These are phyloP conservation scores for Diloba caeruleocephala DNA, from an alignment of 2,888 invertebrate genomes.

Conservation along the genomic window DNA sequence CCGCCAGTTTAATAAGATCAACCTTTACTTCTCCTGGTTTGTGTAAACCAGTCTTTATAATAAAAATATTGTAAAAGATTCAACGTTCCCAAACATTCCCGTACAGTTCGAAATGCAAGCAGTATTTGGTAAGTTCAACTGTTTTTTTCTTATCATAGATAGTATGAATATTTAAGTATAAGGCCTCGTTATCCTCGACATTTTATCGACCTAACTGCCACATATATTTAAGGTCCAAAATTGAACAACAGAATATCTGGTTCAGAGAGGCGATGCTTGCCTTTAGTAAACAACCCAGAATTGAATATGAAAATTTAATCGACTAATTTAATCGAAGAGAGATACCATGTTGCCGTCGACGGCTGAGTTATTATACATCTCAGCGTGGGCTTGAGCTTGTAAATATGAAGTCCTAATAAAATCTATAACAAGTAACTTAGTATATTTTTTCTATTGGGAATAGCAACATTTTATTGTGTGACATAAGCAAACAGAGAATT, in stretches of 20 bases:
- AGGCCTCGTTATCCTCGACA: not conserved
- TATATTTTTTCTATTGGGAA: conserved; percentile 6
- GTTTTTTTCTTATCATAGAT: conserved; percentile 66
- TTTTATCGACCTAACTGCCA: conserved; percentile 37
- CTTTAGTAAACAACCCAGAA: conserved; percentile 92
- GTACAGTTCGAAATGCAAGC: conserved; percentile 29
- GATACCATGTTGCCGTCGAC: conserved; percentile 69
- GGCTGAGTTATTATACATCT: conserved; percentile 70
- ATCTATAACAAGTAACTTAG: conserved; percentile 11
- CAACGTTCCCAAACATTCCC: conserved; percentile 1
- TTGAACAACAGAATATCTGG: conserved; percentile 37
- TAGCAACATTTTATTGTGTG: conserved; percentile 1
- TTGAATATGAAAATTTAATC: conserved; percentile 95
- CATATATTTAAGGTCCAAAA: conserved; percentile 43
- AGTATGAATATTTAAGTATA: conserved; percentile 65
- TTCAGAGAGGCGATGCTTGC: conserved; percentile 75
- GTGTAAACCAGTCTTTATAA: not conserved
- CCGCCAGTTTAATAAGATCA: not conserved
- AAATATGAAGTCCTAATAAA: conserved; percentile 57
- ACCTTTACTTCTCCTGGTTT: not conserved
- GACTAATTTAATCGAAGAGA: conserved; percentile 91
- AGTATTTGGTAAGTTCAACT: conserved; percentile 59
- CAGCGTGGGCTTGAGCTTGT: conserved; percentile 48
- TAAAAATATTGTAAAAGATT: conserved; percentile 2
- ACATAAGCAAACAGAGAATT: conserved; percentile 9